Evolutionary conservation across 37 sponge, comb jelly and placozoan genomes (phyloP).

Genomic region (Haliclona indistincta): DNA sequence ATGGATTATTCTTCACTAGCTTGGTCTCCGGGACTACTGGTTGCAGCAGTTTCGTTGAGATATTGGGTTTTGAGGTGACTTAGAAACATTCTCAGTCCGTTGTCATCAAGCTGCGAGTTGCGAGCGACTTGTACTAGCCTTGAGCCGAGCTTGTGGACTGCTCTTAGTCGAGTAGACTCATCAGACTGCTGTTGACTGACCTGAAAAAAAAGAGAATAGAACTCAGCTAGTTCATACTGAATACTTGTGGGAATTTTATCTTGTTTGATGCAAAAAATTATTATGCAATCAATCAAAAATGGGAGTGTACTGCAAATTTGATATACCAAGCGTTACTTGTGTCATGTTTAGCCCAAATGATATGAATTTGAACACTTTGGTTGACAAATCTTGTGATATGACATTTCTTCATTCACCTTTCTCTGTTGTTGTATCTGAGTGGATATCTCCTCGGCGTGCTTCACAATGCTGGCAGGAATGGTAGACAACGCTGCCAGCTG

Average conservation of each 20-base stretch:
- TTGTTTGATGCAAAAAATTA: no score
- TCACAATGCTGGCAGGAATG: constrained; percentile 59
- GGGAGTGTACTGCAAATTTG: not conserved
- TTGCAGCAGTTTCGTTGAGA: no score
- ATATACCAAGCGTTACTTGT: not conserved
- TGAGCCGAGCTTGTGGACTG: constrained; percentile 46
- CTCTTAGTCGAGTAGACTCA: constrained; percentile 15
- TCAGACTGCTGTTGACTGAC: constrained; percentile 21
- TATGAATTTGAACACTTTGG: not conserved
- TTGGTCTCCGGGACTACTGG: no score
- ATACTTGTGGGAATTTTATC: not conserved
- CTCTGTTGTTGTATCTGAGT: constrained; percentile 12
- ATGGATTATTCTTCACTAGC: no score
- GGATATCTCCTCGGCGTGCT: constrained; percentile 69
- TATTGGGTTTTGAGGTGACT: constrained; percentile 43
- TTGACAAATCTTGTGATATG: constrained; percentile 12
- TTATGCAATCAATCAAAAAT: no score
- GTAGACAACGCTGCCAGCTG: constrained; percentile 71
- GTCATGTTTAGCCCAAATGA: not conserved
- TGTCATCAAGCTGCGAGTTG: constrained; percentile 74
- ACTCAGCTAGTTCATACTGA: not conserved
- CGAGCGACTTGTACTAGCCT: constrained; percentile 83
- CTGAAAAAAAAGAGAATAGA: not conserved
- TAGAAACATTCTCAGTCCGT: constrained; percentile 39
- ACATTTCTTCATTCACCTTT: constrained; percentile 10